A percentile compares a stretch with the other conserved stretches of the same genome.
Evolutionary conservation across 1,140 invertebrate genomes (phyloP).

Genomic region (Hormaphis cornu): DNA sequence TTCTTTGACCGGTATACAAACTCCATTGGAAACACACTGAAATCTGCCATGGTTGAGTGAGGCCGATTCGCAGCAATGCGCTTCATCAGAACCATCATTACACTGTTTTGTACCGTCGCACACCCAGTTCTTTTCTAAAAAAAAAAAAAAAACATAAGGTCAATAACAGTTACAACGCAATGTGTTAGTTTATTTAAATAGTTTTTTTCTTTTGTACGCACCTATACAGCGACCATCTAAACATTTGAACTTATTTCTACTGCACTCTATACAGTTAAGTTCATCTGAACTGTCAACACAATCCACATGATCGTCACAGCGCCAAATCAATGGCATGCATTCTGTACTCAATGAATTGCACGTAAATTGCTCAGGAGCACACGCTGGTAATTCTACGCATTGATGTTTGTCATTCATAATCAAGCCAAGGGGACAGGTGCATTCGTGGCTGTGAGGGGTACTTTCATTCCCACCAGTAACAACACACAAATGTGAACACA

Average conservation of each 20-base stretch:
- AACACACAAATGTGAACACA: constrained; percentile 65
- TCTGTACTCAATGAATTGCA: constrained; percentile 53
- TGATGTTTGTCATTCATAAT: constrained; percentile 58
- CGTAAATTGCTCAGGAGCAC: constrained; percentile 65
- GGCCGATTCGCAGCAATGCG: constrained; percentile 35
- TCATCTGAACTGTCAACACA: constrained; percentile 77
- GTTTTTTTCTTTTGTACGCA: no score
- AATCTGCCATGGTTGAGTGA: constrained; percentile 46
- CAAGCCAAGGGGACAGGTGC: constrained; percentile 67
- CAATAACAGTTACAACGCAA: no score
- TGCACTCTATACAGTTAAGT: constrained; percentile 56
- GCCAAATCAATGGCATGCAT: constrained; percentile 76
- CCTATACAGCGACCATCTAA: constrained; percentile 60
- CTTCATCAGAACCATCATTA: constrained; percentile 68
- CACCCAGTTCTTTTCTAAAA: constrained; percentile 41
- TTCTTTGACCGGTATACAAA: constrained; percentile 49
- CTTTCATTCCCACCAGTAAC: constrained; percentile 39
- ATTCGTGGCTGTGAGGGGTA: constrained; percentile 44
- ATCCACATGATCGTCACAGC: constrained; percentile 73
- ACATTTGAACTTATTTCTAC: constrained; percentile 60
- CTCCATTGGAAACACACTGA: constrained; percentile 46
- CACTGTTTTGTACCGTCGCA: constrained; percentile 65
- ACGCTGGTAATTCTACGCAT: constrained; percentile 62
- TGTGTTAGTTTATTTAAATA: no score
- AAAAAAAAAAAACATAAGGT: constrained; percentile 37